Percentiles rank a stretch among this genome's conserved stretches.
These are phyloP conservation scores for Eucera pruinosa DNA, from an alignment of 2,888 invertebrate genomes.

Conservation along the genomic window DNA sequence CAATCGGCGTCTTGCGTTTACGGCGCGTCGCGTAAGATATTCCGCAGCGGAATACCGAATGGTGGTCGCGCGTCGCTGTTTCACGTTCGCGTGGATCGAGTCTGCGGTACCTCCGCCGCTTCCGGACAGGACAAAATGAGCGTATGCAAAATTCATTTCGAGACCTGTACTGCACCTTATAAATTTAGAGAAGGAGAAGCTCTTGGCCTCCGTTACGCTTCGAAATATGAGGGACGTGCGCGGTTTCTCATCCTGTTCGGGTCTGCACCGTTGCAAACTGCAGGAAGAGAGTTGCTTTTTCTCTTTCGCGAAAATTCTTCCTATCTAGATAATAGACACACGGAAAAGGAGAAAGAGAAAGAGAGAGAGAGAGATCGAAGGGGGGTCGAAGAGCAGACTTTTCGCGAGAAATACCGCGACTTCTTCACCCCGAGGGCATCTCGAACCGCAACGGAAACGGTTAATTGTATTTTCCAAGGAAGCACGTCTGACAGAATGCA, in stretches of 20 bases:
- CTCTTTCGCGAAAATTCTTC: too few relatives aligned
- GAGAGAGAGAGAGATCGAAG: constrained; percentile 23
- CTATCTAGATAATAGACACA: too few relatives aligned
- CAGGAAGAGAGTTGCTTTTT: background rate
- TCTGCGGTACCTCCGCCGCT: too few relatives aligned
- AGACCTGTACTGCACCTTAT: constrained; percentile 8
- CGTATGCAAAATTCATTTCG: constrained; percentile 27
- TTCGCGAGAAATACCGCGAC: constrained; percentile 22
- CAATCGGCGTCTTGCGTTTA: constrained; percentile 2
- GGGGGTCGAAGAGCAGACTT: constrained; percentile 37
- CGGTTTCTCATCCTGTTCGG: background rate
- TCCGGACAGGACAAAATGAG: constrained; percentile 13
- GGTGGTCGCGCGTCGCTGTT: background rate
- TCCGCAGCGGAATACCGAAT: constrained; percentile 17
- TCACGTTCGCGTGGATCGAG: constrained; percentile 9
- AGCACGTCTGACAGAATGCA: constrained; percentile 68
- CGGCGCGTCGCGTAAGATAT: background rate
- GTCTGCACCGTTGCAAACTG: too few relatives aligned
- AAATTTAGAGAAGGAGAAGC: constrained; percentile 24
- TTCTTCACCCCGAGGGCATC: constrained; percentile 22
- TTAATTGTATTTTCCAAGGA: constrained; percentile 68
- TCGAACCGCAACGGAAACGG: constrained; percentile 58
- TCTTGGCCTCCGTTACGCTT: background rate
- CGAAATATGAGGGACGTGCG: constrained; percentile 17
- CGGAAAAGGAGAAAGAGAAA: too few relatives aligned